Evolutionary conservation across 2,888 invertebrate species (phyloP), one percentile per base, ranked within the genome.

Genomic region (Crocallis elinguaria): DNA sequence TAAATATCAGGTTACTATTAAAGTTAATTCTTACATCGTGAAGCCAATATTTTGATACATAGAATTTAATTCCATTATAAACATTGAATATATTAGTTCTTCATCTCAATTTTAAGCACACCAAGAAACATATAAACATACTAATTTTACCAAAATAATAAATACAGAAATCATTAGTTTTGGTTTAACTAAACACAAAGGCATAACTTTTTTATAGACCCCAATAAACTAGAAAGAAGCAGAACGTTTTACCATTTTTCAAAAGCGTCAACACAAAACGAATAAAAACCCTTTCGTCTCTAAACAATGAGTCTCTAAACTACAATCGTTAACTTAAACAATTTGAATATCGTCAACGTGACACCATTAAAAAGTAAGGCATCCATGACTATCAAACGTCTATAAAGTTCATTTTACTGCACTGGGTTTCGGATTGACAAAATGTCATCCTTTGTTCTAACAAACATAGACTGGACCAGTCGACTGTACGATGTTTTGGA

Each of bases 181-280:
- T 25, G 9, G n/a, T 9, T 25, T 25, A 2, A 25, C n/a, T 25
- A 25, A 25, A 25, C 25, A 3, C 25, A n/a, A 9, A 25, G 25
- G n/a, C 9, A 5, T 29, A 41, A 29, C 21, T 42, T 36, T 49
- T 49, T 36, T 36, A 42, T 11, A 12, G 21, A 33, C 14, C 38
- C 23, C 38, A 33, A 51, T 51, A 44, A 44, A 51, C 32, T 33
- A 33, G 3, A 49, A 23, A 16, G 17, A 38, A 51, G 33, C 12
- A 44, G 11, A 35, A 33, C 23, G 13, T 16, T 11, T 32, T 38
- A 17, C 19, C 12, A 27, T 17, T 41, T 48, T 42, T 36, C 27
- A 35, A 21, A 17, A 30, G 25, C 35, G 17, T 14, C 25, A 19
- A 33, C 21, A 25, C 19, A 50, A 50, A 51, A 14, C 30, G 19